Base-by-base conservation (phyloP, 2,797 vertebrate genomes). In the Eospalax fontanierii region DNA sequence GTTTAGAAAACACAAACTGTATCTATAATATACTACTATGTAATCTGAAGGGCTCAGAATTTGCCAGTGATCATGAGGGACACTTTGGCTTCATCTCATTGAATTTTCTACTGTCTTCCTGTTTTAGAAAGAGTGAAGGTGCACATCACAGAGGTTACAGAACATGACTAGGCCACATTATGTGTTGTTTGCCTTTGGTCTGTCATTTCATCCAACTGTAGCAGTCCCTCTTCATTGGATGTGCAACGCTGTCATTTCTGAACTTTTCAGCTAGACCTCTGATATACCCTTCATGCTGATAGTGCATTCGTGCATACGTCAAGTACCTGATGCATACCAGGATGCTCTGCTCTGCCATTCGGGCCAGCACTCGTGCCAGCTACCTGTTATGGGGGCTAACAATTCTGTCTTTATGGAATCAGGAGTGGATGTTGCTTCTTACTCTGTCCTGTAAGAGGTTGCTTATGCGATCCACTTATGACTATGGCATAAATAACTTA, bases 401-500 rank as follows among this genome's bases (percentile, higher is more conserved):
- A 35, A 28, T 73, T 33, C 28, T 73, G 70, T 71, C 57, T 24
- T 90, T 50, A 63, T 75, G 73, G 30, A 57, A 38, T 10, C 57
- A 66, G 59, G 40, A 73, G 46, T 30, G 82, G 75, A 68, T 26
- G 0, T 28, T 18, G 73, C 80, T n/a, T 90, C 81, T 81, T 16
- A 26, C 15, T 57, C 79, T 43, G 61, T 65, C 86, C 88, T 30
- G 2, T 11, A 63, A 90, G 75, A 40, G 28, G 3, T 70, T 78
- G 75, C 82, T 74, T 74, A 68, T 70, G 83, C 26, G 33, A 26
- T 43, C 24, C 16, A 19, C 76, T 94, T 95, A 40, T 46, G 63
- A 40, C 73, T 19, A 76, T 73, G 83, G 71, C 50, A 78, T 86
- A 96, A 90, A 71, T 87, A 92, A 95, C 87, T 93, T 76, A 95